Evolutionary conservation across 2,113 vertebrate genomes (phyloP), one percentile per base, ranked within the genome.

Genomic region (Dolichotis patagonum): DNA sequence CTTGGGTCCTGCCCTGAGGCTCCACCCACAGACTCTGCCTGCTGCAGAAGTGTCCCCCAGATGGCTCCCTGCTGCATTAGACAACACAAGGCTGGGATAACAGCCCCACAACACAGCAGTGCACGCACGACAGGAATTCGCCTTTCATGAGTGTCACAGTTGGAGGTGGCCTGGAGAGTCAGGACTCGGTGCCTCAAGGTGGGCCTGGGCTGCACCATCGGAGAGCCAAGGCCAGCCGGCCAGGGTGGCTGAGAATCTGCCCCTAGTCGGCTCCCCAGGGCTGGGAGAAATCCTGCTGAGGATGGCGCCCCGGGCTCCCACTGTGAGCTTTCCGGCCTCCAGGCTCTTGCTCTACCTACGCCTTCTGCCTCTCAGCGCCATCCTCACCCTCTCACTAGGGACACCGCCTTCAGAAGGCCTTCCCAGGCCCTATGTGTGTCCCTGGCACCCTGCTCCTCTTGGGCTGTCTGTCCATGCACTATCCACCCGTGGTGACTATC

Each of bases 401-500:
- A 73, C 71, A 28, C 24, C 30, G 86, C 46, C 71, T 63, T 86
- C 81, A 71, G 82, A 49, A 52, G 7, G 20, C 32, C 43, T 7
- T 43, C 46, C 67, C 41, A 16, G 69, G 17, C 20, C 63, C 32
- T 3, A 3, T n/a, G 28, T 9, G 24, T n/a, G 4, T 41, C 24
- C 13, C 38, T 0, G 28, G 77, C 43, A 6, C 67, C 8, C 90
- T 11, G 26, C 38, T 56, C 49, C 16, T 1, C 43, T 1, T 3
- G 49, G 49, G 0, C 32, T 4, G 0, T 24, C 81, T n/a, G 38
- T 77, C 91, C 6, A 0, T 0, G 7, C 35, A 5, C 3, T 28
- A 9, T 52, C 43, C 24, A 32, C 9, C 3, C n/a, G 0, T 19
- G 3, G 41, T 32, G 28, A 7, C 10, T 41, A 38, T 38, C 54